Conservation (phyloP, 2,888 invertebrate genomes). For the Cataglyphis rosenhaueri region DNA sequence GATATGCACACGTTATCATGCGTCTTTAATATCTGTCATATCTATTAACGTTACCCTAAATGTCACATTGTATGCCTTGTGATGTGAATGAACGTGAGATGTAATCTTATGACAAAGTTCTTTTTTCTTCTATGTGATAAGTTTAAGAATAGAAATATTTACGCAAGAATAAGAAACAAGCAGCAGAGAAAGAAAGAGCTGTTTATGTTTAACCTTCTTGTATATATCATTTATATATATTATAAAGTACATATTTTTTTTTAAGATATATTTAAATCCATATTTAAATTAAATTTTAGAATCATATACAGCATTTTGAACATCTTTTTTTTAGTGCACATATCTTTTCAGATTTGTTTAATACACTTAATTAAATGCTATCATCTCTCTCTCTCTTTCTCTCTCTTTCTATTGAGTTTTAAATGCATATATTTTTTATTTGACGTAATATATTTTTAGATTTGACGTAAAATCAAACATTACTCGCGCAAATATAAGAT, state of each 20-base stretch:
- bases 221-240: background rate
- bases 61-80: background rate
- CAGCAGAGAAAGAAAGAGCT: background rate
- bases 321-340: background rate
- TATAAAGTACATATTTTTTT: background rate
- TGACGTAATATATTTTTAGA: background rate
- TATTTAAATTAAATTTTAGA: background rate
- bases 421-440: background rate
- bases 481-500: background rate
- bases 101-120: background rate
- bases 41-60: background rate
- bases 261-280: background rate
- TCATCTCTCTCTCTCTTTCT: background rate
- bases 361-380: background rate
- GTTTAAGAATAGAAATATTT: background rate
- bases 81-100: background rate
- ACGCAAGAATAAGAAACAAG: background rate
- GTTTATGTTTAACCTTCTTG: background rate
- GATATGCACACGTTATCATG: background rate
- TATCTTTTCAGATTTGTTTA: background rate
- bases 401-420: background rate
- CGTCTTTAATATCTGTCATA: constrained; percentile 6
- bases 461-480: background rate
- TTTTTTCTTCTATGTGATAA: background rate
- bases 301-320: background rate